Evolutionary conservation across 2,888 invertebrate species (phyloP), one percentile per base, ranked within the genome.

Genomic region (Ashinkailepas kermadecensis): DNA sequence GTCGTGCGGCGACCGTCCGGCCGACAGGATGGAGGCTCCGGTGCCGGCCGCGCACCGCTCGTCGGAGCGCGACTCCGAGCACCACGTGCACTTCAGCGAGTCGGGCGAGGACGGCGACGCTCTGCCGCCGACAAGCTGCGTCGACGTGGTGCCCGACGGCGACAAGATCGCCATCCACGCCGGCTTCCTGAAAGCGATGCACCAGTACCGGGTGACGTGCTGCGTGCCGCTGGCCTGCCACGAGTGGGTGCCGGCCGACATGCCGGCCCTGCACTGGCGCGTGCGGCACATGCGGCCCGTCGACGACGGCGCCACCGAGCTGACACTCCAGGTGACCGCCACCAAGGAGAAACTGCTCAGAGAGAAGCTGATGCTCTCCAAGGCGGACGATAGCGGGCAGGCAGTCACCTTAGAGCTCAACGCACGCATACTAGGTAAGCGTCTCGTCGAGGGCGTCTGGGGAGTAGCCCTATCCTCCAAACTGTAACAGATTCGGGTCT

Each of bases 181-280:
- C 54, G 74, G 74, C 74, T 74, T 74, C 74, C 74, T 74, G 54
- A 74, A 74, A 54, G 74, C 74, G 74, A 25, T 74, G 74, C 74
- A 74, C 74, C 74, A 54, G 74, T 74, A 74, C 74, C 74, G 74
- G 54, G 54, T 74, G 18, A 39, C 54, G 54, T 74, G 74, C 54
- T 54, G 54, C 54, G 74, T 74, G 74, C 74, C 74, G 54, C 8
- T 74, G 74, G 23, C 6, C 18, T 74, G 74, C 18, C 74, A 74
- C 21, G 74, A 54, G 54, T 74, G 74, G 74, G 13, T 6, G 54
- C 54, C 74, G 74, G 54, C 74, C 74, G 74, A 74, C 18, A 74
- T 74, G 18, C 74, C 74, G 23, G 23, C 11, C 13, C 74, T 74
- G 74, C 74, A 74, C 74, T 74, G 74, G 74, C 74, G 74, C 74